Conservation (phyloP, 2,797 vertebrate species). For the Myotis myotis region DNA sequence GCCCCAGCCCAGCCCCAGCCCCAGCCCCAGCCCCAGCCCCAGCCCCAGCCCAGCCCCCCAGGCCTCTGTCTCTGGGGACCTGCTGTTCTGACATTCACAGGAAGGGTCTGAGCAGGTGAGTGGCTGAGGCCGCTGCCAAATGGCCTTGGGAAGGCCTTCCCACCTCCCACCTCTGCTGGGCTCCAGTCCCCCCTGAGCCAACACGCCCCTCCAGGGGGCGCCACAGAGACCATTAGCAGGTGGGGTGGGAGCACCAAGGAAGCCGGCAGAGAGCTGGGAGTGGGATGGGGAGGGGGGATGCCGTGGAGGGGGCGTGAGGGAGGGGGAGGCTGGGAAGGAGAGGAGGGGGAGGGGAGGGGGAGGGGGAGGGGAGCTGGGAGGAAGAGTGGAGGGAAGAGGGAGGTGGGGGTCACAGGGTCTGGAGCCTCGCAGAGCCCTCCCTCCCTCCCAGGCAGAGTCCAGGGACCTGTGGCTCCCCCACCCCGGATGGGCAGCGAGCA, state of each 20-base stretch:
- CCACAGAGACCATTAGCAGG: not conserved
- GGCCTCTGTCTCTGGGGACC: fast-evolving
- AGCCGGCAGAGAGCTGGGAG: not conserved
- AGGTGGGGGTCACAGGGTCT: not conserved
- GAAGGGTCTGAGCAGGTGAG: fast-evolving
- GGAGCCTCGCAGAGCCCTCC: fast-evolving
- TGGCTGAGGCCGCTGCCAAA: not conserved
- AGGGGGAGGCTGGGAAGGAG: not conserved
- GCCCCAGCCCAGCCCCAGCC: too few relatives aligned
- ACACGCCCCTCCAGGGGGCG: not conserved
- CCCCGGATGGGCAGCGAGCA: not conserved
- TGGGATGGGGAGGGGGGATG: not conserved
- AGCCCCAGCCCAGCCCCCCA: too few relatives aligned
- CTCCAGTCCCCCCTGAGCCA: not conserved
- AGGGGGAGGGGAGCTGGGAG: fast-evolving
- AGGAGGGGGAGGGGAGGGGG: fast-evolving
- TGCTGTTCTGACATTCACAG: fast-evolving
- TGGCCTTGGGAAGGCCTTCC: not conserved
- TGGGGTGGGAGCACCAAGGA: not conserved
- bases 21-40: too few relatives aligned
- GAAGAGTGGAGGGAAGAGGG: fast-evolving
- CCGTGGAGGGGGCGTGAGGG: not conserved
- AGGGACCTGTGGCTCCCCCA: fast-evolving
- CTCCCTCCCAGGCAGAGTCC: not conserved
- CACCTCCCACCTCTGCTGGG: not conserved